Conservation (phyloP, 2,113 vertebrate genomes). For the Muntiacus muntjak region DNA sequence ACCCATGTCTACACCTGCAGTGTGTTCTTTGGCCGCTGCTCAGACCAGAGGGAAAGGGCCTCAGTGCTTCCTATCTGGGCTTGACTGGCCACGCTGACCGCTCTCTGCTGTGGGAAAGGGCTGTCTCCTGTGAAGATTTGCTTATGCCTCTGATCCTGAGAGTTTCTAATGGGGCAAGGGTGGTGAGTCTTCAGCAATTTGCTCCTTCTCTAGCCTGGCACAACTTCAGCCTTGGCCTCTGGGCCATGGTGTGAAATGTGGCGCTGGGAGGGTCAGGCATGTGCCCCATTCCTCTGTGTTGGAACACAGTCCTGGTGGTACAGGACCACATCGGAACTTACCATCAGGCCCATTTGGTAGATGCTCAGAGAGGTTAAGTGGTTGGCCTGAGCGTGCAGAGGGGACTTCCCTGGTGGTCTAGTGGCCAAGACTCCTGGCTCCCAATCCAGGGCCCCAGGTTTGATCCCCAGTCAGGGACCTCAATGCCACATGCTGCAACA, state of each 20-base stretch:
- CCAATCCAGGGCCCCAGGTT: neutral
- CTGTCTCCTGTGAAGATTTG: neutral
- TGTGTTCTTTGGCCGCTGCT: neutral
- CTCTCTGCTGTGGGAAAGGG: neutral
- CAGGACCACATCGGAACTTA: neutral
- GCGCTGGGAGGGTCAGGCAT: neutral
- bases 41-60: neutral
- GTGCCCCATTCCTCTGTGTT: neutral
- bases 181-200: neutral
- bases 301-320: neutral
- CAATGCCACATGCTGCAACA: neutral
- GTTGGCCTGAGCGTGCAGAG: neutral
- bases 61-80: neutral
- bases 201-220: neutral
- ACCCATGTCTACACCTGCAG: neutral
- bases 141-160: neutral
- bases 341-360: neutral
- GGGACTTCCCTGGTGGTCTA: neutral
- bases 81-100: neutral
- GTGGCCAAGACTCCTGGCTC: neutral
- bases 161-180: neutral
- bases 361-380: neutral
- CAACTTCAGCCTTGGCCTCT: neutral
- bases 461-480: neutral
- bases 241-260: neutral